Base-by-base conservation (phyloP, 2,113 vertebrate species). In the Hemicordylus capensis region DNA sequence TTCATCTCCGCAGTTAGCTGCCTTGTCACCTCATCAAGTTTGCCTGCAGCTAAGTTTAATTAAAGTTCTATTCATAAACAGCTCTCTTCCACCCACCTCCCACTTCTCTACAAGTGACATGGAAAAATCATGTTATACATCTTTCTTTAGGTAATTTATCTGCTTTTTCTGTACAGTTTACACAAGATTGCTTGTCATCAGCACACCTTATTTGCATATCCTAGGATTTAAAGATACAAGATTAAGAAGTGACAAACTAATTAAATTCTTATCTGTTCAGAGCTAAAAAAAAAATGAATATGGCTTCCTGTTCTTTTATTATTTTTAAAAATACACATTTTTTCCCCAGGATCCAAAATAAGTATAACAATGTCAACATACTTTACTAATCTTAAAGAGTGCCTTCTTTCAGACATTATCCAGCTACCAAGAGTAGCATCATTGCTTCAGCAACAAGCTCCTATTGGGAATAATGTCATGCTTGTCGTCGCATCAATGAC, bases 1-100 rank as follows among this genome's bases (percentile, higher is more conserved):
- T 81, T 42, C 42, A 72, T 84, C 15, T 85, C 39, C 15, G 87
- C 90, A 67, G 84, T 87, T 90, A 72, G 87, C 61, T 83, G 76
- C 58, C 84, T 73, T 79, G 76, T 79, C 76, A 85, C 67, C 1
- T 58, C 70, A 85, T 24, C 7, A 64, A 1, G 74, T 69, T 88
- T 86, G 4, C 63, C 85, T 51, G 10, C 51, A 89, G 26, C 2
- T 89, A 85, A 58, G 24, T 86, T 83, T 83, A 86, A 66, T 90
- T 87, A 2, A 15, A 58, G 54, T 66, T 66, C 26, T 37, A 11
- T 76, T 86, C 87, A 58, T 58, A 86, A 89, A 76, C 72, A 79
- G 19, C 46, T 48, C 56, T 22, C 14, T n/a, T 44, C 37, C 54
- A 6, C 34, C 19, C 9, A 51, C 10, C 15, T n/a, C 2, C 5